Base-by-base conservation (phyloP, 2,888 invertebrate genomes). In the Aleiodes alternator region DNA sequence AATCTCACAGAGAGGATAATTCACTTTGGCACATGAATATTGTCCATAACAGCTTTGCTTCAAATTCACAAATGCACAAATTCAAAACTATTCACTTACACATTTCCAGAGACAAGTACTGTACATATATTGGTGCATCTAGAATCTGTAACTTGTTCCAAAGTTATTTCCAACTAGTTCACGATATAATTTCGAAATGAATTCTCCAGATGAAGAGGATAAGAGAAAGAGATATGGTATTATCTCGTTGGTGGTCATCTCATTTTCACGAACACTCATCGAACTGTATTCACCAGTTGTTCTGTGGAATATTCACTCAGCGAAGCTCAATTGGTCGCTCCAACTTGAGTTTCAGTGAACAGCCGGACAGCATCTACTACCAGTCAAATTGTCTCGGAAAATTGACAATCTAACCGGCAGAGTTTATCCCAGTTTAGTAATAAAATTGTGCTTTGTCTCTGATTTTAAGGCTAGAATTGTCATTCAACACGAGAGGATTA, bases 81-180 rank as follows among this genome's bases (percentile, higher is more conserved):
- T 50, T 50, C 53, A 12, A 69, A 31, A 50, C 48, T 43, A 43
- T 23, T 12, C 50, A 29, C 53, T 51, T 29, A 31, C 23, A n/a
- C 23, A 69, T 31, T 53, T 53, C 9, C n/a, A 34, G 69, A 69
- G 53, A 69, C 69, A 69, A 53, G 53, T 34, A 61, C n/a, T 51
- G 51, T 14, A 14, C 14, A 68, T 23, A 23, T 23, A 23, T 23
- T 23, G 23, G 23, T 50, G 23, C 69, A 53, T 69, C 34, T 16
- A 31, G 16, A 56, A 38, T 34, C 31, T 31, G 23, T 43, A 66
- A 66, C 66, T 66, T 50, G 48, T 16, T 5, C 23, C 9, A 43
- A 50, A 50, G 48, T 43, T 50, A 66, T 50, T 48, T 16, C 12
- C 14, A 66, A 16, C 50, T 66, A 50, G n/a, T 66, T n/a, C 43